phyloP scores from a whole-genome alignment of 2,797 vertebrate genomes.

The Arrhamphus sclerolepis region DNA sequence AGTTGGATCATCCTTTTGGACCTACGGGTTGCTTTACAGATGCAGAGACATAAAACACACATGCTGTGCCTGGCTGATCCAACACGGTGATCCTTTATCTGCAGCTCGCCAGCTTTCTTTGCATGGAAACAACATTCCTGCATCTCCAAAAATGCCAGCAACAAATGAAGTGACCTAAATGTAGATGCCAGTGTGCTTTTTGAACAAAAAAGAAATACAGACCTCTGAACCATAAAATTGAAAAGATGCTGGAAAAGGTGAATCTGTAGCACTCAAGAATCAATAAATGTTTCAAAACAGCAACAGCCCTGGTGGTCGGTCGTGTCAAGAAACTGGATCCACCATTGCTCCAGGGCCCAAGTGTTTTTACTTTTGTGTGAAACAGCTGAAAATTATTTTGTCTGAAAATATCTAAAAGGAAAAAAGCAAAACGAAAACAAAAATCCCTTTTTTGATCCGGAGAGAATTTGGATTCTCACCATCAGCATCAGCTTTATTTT shows the following conservation, averaged over 20 bases:
- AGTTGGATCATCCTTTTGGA: slow-evolving; percentile 74
- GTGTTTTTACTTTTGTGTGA: slow-evolving; percentile 12
- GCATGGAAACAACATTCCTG: slow-evolving; percentile 61
- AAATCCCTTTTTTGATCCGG: too few relatives aligned
- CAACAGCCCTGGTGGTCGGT: slow-evolving; percentile 32
- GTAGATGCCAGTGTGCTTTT: slow-evolving; percentile 41
- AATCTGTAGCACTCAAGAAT: slow-evolving; percentile 57
- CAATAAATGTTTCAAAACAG: slow-evolving; percentile 62
- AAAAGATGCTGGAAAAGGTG: slow-evolving; percentile 59
- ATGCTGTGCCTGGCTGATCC: slow-evolving; percentile 42
- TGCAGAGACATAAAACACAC: slow-evolving; percentile 43
- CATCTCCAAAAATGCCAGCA: slow-evolving; percentile 51
- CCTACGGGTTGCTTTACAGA: slow-evolving; percentile 43
- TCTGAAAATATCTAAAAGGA: not conserved
- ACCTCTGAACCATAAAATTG: slow-evolving; percentile 54
- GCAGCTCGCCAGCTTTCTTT: slow-evolving; percentile 69
- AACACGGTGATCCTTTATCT: slow-evolving; percentile 71
- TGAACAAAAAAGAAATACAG: slow-evolving; percentile 8
- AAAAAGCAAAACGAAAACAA: not conserved
- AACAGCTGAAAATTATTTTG: slow-evolving; percentile 16
- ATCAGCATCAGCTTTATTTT: too few relatives aligned
- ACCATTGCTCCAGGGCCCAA: slow-evolving; percentile 11
- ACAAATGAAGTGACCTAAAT: slow-evolving; percentile 57
- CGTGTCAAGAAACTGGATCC: slow-evolving; percentile 27
- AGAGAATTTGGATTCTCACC: too few relatives aligned